phyloP scores from a whole-genome alignment of 2,113 vertebrate species.

The Thalassarche chlororhynchos region DNA sequence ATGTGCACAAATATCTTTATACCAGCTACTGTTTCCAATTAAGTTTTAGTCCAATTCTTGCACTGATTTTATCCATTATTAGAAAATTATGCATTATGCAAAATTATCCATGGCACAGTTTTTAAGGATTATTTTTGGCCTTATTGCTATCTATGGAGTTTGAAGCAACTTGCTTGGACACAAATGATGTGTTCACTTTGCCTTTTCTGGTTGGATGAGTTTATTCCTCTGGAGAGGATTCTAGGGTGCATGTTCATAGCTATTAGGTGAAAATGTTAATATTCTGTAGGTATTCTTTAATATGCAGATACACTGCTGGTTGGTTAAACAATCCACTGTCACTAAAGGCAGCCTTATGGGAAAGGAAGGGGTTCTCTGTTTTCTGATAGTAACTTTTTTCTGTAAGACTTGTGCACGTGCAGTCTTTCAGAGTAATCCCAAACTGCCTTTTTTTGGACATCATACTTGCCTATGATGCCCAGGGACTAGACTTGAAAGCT shows the following conservation, averaged over 20 bases:
- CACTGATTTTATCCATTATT: neutral
- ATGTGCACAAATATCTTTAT: rapidly evolving
- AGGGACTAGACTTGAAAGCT: neutral
- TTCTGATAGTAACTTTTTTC: neutral
- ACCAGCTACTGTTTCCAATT: neutral
- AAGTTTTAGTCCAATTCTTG: neutral
- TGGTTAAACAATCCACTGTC: neutral
- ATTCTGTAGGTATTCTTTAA: neutral
- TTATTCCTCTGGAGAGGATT: neutral
- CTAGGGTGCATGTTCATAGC: neutral
- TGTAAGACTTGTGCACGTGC: neutral
- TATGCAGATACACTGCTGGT: rapidly evolving
- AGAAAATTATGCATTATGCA: neutral
- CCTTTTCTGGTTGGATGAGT: neutral
- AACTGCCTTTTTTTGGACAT: neutral
- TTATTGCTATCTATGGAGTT: neutral
- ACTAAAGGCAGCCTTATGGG: neutral
- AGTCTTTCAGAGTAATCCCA: neutral
- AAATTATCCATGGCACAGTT: neutral
- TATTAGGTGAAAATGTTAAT: neutral
- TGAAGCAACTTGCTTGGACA: neutral
- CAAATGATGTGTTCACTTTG: neutral
- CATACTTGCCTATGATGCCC: rapidly evolving
- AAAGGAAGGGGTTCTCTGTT: neutral
- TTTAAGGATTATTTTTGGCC: neutral